phyloP scores from a whole-genome alignment of 2,888 invertebrate species.

The Amphipyra berbera region DNA sequence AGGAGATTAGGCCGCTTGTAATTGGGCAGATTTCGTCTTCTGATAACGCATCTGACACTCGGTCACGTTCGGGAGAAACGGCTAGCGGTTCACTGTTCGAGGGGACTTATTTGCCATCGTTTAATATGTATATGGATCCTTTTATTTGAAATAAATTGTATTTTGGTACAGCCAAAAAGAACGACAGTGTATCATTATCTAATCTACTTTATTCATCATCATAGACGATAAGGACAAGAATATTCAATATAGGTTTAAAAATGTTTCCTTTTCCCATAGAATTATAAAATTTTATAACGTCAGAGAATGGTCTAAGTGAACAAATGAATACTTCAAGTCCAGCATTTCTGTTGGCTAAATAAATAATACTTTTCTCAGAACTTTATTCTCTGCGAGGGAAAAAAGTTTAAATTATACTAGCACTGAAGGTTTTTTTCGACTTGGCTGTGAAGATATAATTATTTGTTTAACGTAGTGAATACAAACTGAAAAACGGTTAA shows the following conservation, averaged over 20 bases:
- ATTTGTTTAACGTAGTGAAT: slow-evolving; percentile 55
- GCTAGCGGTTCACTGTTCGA: slow-evolving; percentile 52
- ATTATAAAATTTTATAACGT: slow-evolving; percentile 30
- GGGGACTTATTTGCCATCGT: slow-evolving; percentile 47
- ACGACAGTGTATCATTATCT: background rate
- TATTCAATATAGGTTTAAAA: slow-evolving; percentile 2
- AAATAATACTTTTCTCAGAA: slow-evolving; percentile 47
- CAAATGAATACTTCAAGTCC: slow-evolving; percentile 45
- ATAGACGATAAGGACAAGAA: background rate
- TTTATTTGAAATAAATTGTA: slow-evolving; percentile 31
- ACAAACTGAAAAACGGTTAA: slow-evolving; percentile 47
- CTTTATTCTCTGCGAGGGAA: slow-evolving; percentile 41
- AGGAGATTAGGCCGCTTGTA: slow-evolving; percentile 59
- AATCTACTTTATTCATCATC: background rate
- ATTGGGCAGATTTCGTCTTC: slow-evolving; percentile 59
- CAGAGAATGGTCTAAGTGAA: slow-evolving; percentile 29
- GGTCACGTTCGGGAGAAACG: slow-evolving; percentile 61
- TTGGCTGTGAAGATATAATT: slow-evolving; percentile 51
- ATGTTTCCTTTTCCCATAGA: slow-evolving; percentile 17
- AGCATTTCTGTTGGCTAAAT: slow-evolving; percentile 46
- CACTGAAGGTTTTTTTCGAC: slow-evolving; percentile 40
- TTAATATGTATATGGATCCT: slow-evolving; percentile 32
- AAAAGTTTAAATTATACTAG: slow-evolving; percentile 49
- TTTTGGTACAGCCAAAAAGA: background rate
- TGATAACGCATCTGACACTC: slow-evolving; percentile 59